Percentiles rank a stretch among this genome's conserved stretches.
Evolutionary conservation across 92 coral and sea anemone species (phyloP).

Genomic region (Porites lobata): DNA sequence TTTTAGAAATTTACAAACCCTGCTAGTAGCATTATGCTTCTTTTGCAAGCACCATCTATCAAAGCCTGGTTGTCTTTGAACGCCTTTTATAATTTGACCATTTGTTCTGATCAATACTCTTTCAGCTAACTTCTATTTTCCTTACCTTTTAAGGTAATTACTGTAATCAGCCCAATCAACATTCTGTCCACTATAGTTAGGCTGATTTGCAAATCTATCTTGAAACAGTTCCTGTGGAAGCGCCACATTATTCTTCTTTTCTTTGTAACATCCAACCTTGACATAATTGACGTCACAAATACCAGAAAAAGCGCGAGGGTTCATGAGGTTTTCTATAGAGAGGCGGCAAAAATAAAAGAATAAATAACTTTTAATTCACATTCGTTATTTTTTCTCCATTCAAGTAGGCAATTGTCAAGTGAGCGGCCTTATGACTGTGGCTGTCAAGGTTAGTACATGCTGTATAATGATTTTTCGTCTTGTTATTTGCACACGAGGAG

Average conservation of each 20-base stretch:
- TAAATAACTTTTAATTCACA: neutral
- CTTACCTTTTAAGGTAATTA: conserved; percentile 39
- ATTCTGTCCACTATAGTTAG: conserved; percentile 32
- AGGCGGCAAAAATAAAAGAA: neutral
- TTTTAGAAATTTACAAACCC: too few species aligned
- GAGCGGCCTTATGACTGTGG: too few species aligned
- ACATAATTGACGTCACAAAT: conserved; percentile 32
- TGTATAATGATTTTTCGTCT: too few species aligned
- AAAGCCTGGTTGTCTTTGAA: too few species aligned
- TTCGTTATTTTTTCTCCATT: neutral
- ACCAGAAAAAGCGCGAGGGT: conserved; percentile 13
- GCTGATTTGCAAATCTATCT: neutral
- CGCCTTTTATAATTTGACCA: too few species aligned
- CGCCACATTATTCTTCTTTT: conserved; percentile 2
- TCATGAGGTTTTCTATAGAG: conserved; percentile 26
- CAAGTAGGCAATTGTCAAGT: too few species aligned
- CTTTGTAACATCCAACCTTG: conserved; percentile 47
- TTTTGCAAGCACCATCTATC: too few species aligned
- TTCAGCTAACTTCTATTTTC: neutral
- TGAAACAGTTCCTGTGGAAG: conserved; percentile 53
- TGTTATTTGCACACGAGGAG: too few species aligned
- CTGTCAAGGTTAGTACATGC: too few species aligned
- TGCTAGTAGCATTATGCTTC: too few species aligned
- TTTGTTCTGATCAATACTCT: too few species aligned
- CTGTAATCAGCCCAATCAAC: conserved; percentile 39